Conservation (phyloP, 2,888 invertebrate species). For the Meandrusa payeni region DNA sequence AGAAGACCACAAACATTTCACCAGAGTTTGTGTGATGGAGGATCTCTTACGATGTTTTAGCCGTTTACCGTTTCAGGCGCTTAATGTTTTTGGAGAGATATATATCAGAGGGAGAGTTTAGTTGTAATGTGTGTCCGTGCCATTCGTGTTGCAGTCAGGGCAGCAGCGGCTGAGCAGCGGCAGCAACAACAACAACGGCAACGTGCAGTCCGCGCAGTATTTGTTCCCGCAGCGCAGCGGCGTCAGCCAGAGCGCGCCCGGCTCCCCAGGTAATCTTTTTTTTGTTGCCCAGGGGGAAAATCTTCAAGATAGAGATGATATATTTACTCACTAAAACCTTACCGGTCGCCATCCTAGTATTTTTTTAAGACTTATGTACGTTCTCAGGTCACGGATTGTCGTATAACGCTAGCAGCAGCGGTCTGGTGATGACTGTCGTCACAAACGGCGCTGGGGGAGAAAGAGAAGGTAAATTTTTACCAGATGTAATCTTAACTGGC, state of each 20-base stretch:
- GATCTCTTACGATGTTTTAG: too few relatives aligned
- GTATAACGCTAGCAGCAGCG: constrained; percentile 69
- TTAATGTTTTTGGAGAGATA: too few relatives aligned
- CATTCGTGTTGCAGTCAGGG: constrained; percentile 38
- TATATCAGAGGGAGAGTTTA: too few relatives aligned
- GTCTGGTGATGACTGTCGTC: constrained; percentile 79
- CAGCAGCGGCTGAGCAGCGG: constrained; percentile 68
- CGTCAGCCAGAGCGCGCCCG: constrained; percentile 83
- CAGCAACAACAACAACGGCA: constrained; percentile 35
- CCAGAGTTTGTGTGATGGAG: too few relatives aligned
- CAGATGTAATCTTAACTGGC: too few relatives aligned
- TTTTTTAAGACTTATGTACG: too few relatives aligned
- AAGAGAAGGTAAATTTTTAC: constrained; percentile 57
- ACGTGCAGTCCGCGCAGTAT: constrained; percentile 65
- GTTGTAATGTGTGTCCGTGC: too few relatives aligned
- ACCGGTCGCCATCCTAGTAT: too few relatives aligned
- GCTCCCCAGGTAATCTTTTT: constrained; percentile 80
- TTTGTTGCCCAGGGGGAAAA: not conserved
- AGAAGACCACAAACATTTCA: too few relatives aligned
- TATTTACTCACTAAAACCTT: too few relatives aligned
- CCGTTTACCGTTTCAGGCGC: too few relatives aligned
- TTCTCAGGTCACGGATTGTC: constrained; percentile 69
- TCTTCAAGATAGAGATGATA: too few relatives aligned
- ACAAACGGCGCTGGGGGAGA: constrained; percentile 81
- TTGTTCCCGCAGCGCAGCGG: constrained; percentile 84